Base-by-base conservation (phyloP, 2,888 invertebrate species). In the Clusia tigrina region DNA sequence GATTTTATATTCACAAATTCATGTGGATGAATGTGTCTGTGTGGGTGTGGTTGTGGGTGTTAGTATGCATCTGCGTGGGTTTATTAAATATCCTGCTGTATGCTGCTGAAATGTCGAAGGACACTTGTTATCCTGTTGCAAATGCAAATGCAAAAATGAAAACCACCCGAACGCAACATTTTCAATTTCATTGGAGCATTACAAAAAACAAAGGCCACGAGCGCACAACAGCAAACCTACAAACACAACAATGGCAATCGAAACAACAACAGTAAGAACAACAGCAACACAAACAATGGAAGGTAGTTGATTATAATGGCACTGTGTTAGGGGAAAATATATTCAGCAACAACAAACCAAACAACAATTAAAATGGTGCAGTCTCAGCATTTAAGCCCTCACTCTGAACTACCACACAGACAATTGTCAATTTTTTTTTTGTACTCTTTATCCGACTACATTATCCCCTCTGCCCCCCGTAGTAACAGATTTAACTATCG, bases 351-450 rank as follows among this genome's bases (percentile, higher is more conserved):
- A 32, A 32, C 32, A 32, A 12, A 32, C 5, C 32, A 32, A 32
- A 32, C 32, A 32, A 32, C 32, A 32, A 32, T 9, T 32, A 12
- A 32, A 9, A 32, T 5, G 5, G 32, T 32, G 12, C 12, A 32
- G 5, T 32, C 6, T 32, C 32, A 5, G 32, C 12, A 5, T 32
- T 5, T 12, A 32, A 32, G 12, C n/a, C 52, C 5, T 12, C 22
- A 52, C 3, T 22, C 17, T 12, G 3, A 6, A 42, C 42, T 20
- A 48, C 22, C 22, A 20, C 52, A 10, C 52, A 52, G 52, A 52
- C 52, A 52, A 52, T 52, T 52, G 52, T n/a, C 52, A 52, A 23
- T 20, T 52, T 52, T 20, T 10, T 52, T n/a, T 20, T 10, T 52
- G 52, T 48, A 6, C n/a, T 48, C 48, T 18, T n/a, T 48, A n/a